Percentiles rank a stretch among this genome's conserved stretches.
Conservation (phyloP, 2,113 vertebrate genomes). For the Apteryx mantelli region DNA sequence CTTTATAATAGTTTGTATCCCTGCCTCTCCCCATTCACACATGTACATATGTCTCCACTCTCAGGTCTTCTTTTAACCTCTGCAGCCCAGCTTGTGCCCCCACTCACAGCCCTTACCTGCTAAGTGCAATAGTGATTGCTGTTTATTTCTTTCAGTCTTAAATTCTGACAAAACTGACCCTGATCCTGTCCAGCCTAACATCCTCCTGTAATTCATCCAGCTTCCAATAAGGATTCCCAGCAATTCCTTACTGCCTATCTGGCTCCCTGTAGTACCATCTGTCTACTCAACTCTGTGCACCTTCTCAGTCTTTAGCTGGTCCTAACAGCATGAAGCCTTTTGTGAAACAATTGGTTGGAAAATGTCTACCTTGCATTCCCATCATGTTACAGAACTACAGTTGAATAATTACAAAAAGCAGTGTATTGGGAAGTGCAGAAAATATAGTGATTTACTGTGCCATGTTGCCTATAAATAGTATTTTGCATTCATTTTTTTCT, state of each 20-base stretch:
- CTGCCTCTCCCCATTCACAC: not conserved
- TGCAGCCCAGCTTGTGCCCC: not conserved
- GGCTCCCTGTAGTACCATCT: not conserved
- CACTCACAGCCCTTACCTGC: not conserved
- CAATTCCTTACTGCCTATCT: not conserved
- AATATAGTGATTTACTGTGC: not conserved
- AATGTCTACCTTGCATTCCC: not conserved
- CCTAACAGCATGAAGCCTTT: not conserved
- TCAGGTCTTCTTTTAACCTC: not conserved
- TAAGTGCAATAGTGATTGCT: not conserved
- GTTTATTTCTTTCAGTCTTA: not conserved
- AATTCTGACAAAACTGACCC: not conserved
- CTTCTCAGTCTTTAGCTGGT: not conserved
- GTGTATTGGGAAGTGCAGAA: no score
- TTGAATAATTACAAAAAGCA: not conserved
- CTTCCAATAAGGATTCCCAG: not conserved
- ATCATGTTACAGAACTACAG: not conserved
- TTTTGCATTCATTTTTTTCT: not conserved
- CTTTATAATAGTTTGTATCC: not conserved
- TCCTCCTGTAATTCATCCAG: not conserved
- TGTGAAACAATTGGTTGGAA: not conserved
- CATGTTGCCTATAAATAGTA: not conserved
- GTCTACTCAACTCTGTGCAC: not conserved
- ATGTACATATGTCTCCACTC: not conserved
- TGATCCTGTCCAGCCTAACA: not conserved